These are phyloP conservation scores for Isaurus tuberculatus DNA, from an alignment of 92 coral and sea anemone genomes.

Conservation along the genomic window DNA sequence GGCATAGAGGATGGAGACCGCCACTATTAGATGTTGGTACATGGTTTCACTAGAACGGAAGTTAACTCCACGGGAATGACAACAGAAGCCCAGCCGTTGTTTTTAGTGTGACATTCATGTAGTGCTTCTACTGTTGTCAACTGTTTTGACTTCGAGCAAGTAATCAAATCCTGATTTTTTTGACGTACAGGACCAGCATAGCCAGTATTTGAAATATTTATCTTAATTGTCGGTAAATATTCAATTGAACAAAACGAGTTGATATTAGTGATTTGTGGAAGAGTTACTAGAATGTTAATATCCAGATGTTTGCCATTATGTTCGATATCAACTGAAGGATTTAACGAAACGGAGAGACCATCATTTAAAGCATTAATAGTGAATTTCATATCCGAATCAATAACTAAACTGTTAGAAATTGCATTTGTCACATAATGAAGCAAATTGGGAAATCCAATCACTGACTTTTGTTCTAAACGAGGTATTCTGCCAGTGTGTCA, in stretches of 20 bases:
- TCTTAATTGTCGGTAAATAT: conserved; percentile 54
- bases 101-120: conserved; percentile 39
- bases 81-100: conserved; percentile 57
- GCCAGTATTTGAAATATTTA: conserved; percentile 61
- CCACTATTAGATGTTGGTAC: conserved; percentile 34
- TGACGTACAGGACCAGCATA: conserved; percentile 55
- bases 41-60: conserved; percentile 46
- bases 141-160: too few species aligned
- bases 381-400: neutral
- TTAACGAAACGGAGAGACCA: conserved; percentile 40
- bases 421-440: conserved; percentile 15
- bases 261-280: conserved; percentile 39
- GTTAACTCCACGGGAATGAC: conserved; percentile 37
- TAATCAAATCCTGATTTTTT: too few species aligned
- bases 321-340: conserved; percentile 57
- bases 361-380: conserved; percentile 45
- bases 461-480: neutral
- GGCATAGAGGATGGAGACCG: conserved; percentile 36
- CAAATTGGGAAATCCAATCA: conserved; percentile 22
- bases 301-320: conserved; percentile 29
- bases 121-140: too few species aligned
- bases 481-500: conserved; percentile 11
- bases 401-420: neutral
- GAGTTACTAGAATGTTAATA: conserved; percentile 29
- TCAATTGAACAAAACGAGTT: conserved; percentile 56